Evolutionary conservation across 1,140 invertebrate genomes (phyloP).

Genomic region (Anastatus disparis): DNA sequence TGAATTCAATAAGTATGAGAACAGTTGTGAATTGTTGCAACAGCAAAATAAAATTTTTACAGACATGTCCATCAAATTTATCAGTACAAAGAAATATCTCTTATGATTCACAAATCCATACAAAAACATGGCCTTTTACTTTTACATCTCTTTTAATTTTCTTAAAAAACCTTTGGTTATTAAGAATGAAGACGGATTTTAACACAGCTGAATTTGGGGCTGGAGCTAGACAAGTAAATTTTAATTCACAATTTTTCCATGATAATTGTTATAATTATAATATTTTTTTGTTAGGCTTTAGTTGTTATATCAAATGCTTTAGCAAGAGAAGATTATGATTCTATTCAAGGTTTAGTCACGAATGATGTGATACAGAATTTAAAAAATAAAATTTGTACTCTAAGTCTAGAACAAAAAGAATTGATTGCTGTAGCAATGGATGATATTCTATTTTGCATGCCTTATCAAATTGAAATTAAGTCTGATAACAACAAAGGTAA

Average conservation of each 20-base stretch:
- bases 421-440: conserved; percentile 33
- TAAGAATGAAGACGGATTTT: too few relatives aligned
- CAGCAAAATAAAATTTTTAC: too few relatives aligned
- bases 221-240: conserved; percentile 77
- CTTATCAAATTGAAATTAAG: conserved; percentile 67
- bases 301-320: conserved; percentile 58
- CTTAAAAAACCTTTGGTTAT: too few relatives aligned
- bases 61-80: too few relatives aligned
- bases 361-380: conserved; percentile 41
- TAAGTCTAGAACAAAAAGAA: conserved; percentile 40
- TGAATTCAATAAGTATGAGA: too few relatives aligned
- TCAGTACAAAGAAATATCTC: too few relatives aligned
- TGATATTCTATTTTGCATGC: conserved; percentile 55
- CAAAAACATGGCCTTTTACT: too few relatives aligned
- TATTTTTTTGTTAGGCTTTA: conserved; percentile 55
- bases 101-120: too few relatives aligned
- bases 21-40: too few relatives aligned
- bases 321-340: conserved; percentile 45
- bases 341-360: conserved; percentile 44
- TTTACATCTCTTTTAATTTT: too few relatives aligned
- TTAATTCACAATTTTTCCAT: not conserved
- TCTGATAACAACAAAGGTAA: conserved; percentile 59
- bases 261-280: not conserved
- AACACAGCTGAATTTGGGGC: too few relatives aligned
- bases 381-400: conserved; percentile 36